Conservation (phyloP, 2,888 invertebrate genomes). For the Dryobotodes eremita region DNA sequence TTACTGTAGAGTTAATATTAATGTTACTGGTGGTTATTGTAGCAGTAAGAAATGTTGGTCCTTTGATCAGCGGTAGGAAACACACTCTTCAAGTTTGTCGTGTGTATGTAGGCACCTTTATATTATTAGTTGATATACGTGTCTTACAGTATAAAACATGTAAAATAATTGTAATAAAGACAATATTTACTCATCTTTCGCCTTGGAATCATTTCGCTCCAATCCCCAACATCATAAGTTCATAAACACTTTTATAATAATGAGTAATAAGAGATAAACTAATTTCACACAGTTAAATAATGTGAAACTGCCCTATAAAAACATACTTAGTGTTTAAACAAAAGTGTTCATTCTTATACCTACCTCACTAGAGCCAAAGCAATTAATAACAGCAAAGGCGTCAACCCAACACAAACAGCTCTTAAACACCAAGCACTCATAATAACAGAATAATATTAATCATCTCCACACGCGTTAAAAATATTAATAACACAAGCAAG, state of each 20-base stretch:
- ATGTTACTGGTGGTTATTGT: not conserved
- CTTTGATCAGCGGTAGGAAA: not conserved
- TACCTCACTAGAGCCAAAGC: not conserved
- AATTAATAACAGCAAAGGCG: not conserved
- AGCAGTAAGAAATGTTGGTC: not conserved
- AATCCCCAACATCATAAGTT: too few species aligned
- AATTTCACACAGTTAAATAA: not conserved
- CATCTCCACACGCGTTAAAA: conserved; percentile 20
- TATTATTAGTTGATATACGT: too few species aligned
- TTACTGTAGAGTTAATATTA: not conserved
- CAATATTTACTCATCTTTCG: too few species aligned
- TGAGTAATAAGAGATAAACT: not conserved
- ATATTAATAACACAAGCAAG: conserved; percentile 32
- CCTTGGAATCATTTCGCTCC: too few species aligned
- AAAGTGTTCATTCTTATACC: not conserved
- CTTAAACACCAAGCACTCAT: conserved; percentile 2
- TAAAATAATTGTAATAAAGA: too few species aligned
- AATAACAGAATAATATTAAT: conserved; percentile 16
- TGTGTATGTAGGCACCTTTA: too few species aligned
- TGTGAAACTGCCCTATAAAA: not conserved
- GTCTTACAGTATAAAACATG: too few species aligned
- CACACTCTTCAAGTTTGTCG: not conserved
- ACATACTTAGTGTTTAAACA: not conserved
- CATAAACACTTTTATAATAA: not conserved
- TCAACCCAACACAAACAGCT: not conserved